Evolutionary conservation across 2,888 invertebrate species (phyloP).

Genomic region (Amaurobius ferox): DNA sequence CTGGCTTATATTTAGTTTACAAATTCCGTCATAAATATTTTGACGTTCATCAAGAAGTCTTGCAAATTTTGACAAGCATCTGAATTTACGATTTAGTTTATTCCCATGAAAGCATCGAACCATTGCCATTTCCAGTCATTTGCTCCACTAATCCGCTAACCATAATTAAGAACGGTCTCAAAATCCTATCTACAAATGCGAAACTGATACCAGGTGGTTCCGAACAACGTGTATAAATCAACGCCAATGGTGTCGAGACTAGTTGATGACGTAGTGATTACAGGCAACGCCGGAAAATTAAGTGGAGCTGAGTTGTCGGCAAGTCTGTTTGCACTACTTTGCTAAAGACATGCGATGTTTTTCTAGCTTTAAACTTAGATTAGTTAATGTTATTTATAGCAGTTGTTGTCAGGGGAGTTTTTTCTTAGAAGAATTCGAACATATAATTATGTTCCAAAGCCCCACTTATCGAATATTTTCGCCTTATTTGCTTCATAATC

Average conservation of each 20-base stretch:
- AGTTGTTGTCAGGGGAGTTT: not conserved
- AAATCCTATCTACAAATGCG: no score
- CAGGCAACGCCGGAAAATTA: constrained; percentile 46
- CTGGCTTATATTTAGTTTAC: no score
- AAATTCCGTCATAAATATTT: no score
- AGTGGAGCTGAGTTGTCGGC: constrained; percentile 15
- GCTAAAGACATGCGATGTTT: constrained; percentile 41
- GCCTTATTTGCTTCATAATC: not conserved
- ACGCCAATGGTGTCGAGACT: constrained; percentile 61
- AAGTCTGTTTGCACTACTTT: constrained; percentile 38
- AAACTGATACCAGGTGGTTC: constrained; percentile 35
- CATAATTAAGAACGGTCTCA: no score
- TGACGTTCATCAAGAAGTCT: no score
- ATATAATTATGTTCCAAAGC: not conserved
- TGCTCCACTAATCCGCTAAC: no score
- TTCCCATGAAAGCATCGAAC: no score
- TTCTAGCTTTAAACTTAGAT: not conserved
- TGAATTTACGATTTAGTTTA: no score
- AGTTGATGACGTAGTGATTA: constrained; percentile 61
- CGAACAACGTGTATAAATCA: constrained; percentile 60
- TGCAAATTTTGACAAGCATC: no score
- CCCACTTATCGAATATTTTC: not conserved
- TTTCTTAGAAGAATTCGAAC: not conserved
- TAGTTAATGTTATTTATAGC: not conserved
- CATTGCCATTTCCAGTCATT: no score